These are phyloP conservation scores for Coptodon bakossiorum DNA, from an alignment of 2,113 vertebrate species.

Conservation along the genomic window DNA sequence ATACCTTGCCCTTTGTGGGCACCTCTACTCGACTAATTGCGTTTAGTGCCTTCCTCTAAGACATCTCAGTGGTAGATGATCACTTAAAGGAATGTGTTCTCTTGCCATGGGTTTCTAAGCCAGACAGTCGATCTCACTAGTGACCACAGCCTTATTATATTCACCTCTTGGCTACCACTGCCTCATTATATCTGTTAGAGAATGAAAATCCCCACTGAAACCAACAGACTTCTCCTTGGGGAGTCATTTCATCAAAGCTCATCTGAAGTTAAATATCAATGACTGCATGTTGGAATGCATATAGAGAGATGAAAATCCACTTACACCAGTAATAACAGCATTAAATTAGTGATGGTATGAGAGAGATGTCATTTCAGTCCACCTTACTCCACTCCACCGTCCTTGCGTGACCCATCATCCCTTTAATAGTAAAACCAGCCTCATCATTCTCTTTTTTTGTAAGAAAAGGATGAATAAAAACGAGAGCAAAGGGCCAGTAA, in stretches of 20 bases:
- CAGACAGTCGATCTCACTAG: slow-evolving; percentile 5
- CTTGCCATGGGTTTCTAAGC: background rate
- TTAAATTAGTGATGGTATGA: slow-evolving; percentile 29
- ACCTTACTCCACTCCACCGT: slow-evolving; percentile 14
- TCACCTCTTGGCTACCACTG: background rate
- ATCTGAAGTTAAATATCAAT: slow-evolving; percentile 45
- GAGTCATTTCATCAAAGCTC: background rate
- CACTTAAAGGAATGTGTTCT: slow-evolving; percentile 6
- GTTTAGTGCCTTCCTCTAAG: background rate
- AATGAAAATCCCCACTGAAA: slow-evolving; percentile 20
- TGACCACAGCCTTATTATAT: slow-evolving; percentile 23
- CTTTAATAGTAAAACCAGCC: slow-evolving; percentile 37
- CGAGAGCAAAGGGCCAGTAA: slow-evolving; percentile 35
- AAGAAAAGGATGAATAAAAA: slow-evolving; percentile 39
- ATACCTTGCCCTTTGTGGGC: background rate
- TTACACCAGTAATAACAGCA: slow-evolving; percentile 30
- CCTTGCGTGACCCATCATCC: slow-evolving; percentile 28
- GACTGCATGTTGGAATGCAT: slow-evolving; percentile 9
- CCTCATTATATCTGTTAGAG: slow-evolving; percentile 37
- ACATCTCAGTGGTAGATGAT: slow-evolving; percentile 3
- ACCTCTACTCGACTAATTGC: slow-evolving; percentile 7
- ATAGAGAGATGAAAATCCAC: slow-evolving; percentile 30
- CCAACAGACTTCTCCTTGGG: background rate
- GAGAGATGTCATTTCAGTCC: slow-evolving; percentile 25
- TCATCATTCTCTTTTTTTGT: slow-evolving; percentile 5